Percentiles rank a stretch among this genome's conserved stretches.
Conservation (phyloP, 2,888 invertebrate species). For the Drosophila yooni region DNA sequence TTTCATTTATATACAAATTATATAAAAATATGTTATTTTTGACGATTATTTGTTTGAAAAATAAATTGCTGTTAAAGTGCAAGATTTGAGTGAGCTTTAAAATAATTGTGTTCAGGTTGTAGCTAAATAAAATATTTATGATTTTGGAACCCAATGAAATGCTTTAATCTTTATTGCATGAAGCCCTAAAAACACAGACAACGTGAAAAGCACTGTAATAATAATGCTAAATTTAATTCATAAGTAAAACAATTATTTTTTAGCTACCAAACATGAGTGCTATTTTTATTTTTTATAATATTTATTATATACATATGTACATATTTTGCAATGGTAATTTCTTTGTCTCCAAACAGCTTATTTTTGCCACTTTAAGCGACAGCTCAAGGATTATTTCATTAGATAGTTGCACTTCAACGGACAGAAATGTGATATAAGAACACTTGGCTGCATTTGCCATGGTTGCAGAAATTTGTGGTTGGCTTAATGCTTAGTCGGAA, state of each 20-base stretch:
- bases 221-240: not conserved
- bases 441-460: constrained; percentile 20
- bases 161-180: not conserved
- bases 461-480: constrained; percentile 34
- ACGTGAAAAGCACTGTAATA: not conserved
- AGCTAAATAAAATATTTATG: no score
- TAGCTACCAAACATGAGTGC: not conserved
- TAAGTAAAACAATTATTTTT: not conserved
- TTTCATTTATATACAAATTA: not conserved
- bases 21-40: not conserved
- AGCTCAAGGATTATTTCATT: constrained; percentile 33
- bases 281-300: not conserved
- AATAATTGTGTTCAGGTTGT: not conserved
- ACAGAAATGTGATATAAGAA: constrained; percentile 20
- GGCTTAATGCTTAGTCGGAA: constrained; percentile 61
- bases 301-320: not conserved
- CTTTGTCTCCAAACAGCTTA: not conserved
- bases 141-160: no score
- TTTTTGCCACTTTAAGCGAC: constrained; percentile 6
- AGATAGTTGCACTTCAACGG: constrained; percentile 12
- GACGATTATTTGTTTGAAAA: not conserved
- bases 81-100: not conserved
- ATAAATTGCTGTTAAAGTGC: not conserved
- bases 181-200: not conserved
- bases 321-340: not conserved